A percentile compares a stretch with the other conserved stretches of the same genome.
Conservation (phyloP, 2,797 vertebrate species). For the Pristis pectinata region DNA sequence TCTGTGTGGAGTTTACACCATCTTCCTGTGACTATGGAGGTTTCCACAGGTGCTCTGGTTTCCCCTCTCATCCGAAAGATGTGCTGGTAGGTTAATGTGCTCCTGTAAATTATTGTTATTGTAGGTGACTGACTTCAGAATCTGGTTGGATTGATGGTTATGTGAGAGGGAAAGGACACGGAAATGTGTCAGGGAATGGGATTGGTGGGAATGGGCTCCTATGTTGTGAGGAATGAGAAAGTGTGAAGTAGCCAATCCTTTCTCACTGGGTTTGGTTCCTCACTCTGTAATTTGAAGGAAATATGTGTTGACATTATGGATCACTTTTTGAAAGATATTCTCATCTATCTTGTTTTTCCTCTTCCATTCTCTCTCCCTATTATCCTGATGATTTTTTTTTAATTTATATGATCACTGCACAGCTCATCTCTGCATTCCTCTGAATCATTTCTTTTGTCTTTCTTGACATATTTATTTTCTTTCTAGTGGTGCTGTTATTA, state of each 20-base stretch:
- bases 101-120: too few relatives aligned
- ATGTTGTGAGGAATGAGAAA: not conserved
- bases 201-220: too few relatives aligned
- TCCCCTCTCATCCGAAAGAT: too few relatives aligned
- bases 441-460: not conserved
- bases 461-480: constrained; percentile 14
- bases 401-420: not conserved
- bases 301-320: not conserved
- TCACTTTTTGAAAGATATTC: not conserved
- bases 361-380: not conserved
- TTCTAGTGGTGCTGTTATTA: constrained; percentile 86
- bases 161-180: too few relatives aligned
- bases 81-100: too few relatives aligned
- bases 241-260: not conserved
- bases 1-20: too few relatives aligned
- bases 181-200: too few relatives aligned
- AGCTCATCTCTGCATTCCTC: not conserved
- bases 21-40: too few relatives aligned
- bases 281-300: not conserved
- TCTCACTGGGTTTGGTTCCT: not conserved
- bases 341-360: not conserved
- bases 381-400: not conserved
- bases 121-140: too few relatives aligned
- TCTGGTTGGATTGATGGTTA: too few relatives aligned
- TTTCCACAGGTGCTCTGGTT: too few relatives aligned